phyloP scores from a whole-genome alignment of 2,797 vertebrate genomes.

The Xiphophorus birchmanni region DNA sequence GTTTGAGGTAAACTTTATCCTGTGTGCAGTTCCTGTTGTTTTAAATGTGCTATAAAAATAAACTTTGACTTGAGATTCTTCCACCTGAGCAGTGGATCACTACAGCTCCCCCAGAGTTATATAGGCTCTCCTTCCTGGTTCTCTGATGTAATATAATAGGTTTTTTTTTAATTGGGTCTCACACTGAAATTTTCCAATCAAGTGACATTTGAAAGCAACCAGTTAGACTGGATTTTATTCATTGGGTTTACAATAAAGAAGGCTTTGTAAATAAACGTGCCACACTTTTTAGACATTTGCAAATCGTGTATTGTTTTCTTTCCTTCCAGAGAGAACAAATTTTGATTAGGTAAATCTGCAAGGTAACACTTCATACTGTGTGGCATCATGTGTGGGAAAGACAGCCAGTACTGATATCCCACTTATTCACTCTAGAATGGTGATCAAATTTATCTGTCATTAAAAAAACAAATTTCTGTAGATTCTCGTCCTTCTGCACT shows the following conservation, averaged over 20 bases:
- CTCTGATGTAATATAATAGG: background rate
- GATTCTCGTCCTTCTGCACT: background rate
- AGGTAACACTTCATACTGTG: too few relatives aligned
- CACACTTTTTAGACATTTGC: background rate
- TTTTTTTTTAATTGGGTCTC: background rate
- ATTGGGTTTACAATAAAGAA: background rate
- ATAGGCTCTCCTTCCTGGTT: background rate
- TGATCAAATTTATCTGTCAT: background rate
- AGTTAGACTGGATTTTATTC: background rate
- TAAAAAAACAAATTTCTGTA: background rate
- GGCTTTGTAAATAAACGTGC: background rate
- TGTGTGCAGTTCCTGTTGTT: background rate
- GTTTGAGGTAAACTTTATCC: background rate
- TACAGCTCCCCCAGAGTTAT: background rate
- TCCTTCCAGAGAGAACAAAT: background rate
- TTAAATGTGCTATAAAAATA: background rate
- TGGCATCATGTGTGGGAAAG: background rate
- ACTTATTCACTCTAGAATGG: background rate
- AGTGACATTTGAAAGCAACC: background rate
- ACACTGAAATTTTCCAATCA: background rate
- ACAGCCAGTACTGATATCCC: background rate
- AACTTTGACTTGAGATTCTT: background rate
- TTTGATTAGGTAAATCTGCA: background rate
- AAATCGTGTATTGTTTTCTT: background rate
- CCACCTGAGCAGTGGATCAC: background rate